Conservation (phyloP, 2,113 vertebrate species). For the Camelus bactrianus region DNA sequence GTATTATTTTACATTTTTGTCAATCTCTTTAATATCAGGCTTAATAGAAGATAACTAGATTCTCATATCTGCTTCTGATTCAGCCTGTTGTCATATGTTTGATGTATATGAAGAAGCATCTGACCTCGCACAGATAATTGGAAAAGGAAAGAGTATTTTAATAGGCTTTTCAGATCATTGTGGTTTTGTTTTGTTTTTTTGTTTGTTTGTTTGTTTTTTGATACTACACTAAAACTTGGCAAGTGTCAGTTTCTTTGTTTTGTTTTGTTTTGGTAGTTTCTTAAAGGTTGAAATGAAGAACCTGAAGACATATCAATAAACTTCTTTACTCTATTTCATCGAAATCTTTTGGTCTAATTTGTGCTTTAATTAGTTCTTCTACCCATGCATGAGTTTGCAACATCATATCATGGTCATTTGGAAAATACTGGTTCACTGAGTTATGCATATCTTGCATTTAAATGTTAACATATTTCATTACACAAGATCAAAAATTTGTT, state of each 20-base stretch:
- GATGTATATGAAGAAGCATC: not conserved
- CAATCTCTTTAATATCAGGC: conserved; percentile 11
- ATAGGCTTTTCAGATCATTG: not conserved
- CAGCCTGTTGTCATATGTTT: not conserved
- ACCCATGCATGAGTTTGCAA: not conserved
- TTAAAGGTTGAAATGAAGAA: conserved; percentile 51
- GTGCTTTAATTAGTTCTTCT: not conserved
- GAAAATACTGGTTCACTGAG: conserved; percentile 30
- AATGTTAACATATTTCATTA: conserved; percentile 44
- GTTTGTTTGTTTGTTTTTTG: not conserved
- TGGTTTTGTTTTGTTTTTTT: not conserved
- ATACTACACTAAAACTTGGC: conserved; percentile 29
- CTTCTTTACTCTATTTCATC: conserved; percentile 53
- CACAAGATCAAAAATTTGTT: conserved; percentile 17
- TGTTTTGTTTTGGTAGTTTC: not conserved
- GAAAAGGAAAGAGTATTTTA: conserved; percentile 50
- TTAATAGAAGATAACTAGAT: conserved; percentile 17
- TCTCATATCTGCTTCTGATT: conserved; percentile 45
- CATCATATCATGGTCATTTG: conserved; percentile 23
- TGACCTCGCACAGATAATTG: not conserved
- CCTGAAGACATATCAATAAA: not conserved
- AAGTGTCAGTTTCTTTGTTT: conserved; percentile 27
- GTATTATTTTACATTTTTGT: conserved; percentile 37
- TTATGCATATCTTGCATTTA: conserved; percentile 5
- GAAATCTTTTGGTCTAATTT: conserved; percentile 25